Evolutionary conservation across 2,888 invertebrate species (phyloP), one percentile per base, ranked within the genome.

Genomic region (Ecdyonurus torrentis): DNA sequence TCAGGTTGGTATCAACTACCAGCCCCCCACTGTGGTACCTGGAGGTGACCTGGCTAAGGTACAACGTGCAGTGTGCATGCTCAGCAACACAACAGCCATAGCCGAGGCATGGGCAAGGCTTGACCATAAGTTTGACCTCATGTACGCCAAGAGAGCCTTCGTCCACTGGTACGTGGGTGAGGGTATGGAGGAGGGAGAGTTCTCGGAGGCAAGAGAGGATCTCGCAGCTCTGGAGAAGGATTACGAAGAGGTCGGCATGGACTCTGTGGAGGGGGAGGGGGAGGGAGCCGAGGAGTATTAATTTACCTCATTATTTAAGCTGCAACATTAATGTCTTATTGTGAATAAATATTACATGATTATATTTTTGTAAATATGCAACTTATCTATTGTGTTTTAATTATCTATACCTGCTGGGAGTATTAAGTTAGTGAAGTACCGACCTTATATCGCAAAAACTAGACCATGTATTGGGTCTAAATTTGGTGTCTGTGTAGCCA

Each of bases 111-210:
- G 84, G 84, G 81, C 81, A 55, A 77, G 84, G 65, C 76, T 85
- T 23, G 81, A 83, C 69, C 81, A 81, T 69, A 93, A 94, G 73
- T 92, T 87, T 72, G 85, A 86, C 65, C 74, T 88, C 61, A 88
- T 94, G 84, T 91, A 85, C 70, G 79, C 83, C 63, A 89, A 91
- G 72, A 80, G 89, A 63, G 91, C 92, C 2, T 94, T 93, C 73
- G 84, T 94, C 18, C 92, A 93, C 75, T 93, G 87, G 91, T 91
- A 86, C 74, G 86, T 84, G 58, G 87, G 86, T 58, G 87, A 89
- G 73, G 89, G 89, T 63, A 89, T 89, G 88, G 87, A 87, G 71
- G 87, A 87, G 73, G 89, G 88, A 0, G 90, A 90, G 74, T 89
- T 90, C 75, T 81, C 84, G 3, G 89, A 90, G 72, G 89, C 89